phyloP scores from a whole-genome alignment of 2,888 invertebrate genomes.

The Phragmatobia fuliginosa region DNA sequence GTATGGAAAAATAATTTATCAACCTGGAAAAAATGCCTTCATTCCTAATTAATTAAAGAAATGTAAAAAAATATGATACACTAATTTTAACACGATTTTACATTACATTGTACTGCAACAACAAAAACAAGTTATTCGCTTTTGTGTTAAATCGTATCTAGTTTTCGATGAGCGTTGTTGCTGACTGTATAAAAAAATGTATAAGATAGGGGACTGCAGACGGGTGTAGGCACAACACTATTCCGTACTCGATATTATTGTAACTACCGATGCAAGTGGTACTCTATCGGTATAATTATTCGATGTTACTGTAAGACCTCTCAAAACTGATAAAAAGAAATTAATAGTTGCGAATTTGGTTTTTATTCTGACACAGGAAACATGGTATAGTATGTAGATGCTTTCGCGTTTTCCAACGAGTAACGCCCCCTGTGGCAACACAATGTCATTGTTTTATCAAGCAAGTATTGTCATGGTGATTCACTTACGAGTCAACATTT shows the following conservation, averaged over 20 bases:
- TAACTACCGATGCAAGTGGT: neutral
- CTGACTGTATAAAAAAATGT: neutral
- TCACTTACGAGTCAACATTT: conserved; percentile 60
- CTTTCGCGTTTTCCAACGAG: conserved; percentile 45
- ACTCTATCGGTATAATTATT: neutral
- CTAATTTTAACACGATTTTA: neutral
- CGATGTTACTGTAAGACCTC: neutral
- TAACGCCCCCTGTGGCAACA: conserved; percentile 75
- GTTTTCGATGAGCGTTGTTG: neutral
- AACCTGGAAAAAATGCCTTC: neutral
- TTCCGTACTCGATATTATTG: neutral
- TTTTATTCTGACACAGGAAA: neutral
- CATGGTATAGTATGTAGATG: neutral
- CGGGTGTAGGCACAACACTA: neutral
- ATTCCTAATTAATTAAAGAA: neutral
- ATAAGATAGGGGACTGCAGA: neutral
- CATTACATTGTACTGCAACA: neutral
- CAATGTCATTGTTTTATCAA: conserved; percentile 69
- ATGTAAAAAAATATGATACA: neutral
- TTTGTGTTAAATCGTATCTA: neutral
- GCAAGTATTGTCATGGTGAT: conserved; percentile 81
- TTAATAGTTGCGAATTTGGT: neutral
- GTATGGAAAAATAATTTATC: too few relatives aligned
- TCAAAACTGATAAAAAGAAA: neutral
- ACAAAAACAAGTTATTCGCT: neutral